phyloP scores from a whole-genome alignment of 2,888 invertebrate species.

The Tetrapedia diversipes region DNA sequence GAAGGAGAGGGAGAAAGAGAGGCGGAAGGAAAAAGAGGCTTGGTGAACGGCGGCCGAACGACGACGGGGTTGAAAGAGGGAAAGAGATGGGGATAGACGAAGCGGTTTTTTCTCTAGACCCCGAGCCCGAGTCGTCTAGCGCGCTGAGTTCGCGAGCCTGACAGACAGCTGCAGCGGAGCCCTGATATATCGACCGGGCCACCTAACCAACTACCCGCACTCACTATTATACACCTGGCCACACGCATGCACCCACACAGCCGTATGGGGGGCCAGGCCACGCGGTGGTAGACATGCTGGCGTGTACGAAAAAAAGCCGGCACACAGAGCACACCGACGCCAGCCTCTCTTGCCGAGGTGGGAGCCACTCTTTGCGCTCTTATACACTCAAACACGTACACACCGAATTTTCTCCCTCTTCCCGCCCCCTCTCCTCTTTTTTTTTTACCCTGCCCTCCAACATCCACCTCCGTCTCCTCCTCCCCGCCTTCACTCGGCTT shows the following conservation, averaged over 20 bases:
- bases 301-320: slow-evolving; percentile 71
- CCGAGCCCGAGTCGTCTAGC: slow-evolving; percentile 78
- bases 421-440: slow-evolving; percentile 36
- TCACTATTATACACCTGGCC: slow-evolving; percentile 75
- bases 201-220: slow-evolving; percentile 77
- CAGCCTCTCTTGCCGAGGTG: slow-evolving; percentile 59
- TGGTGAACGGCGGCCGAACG: slow-evolving; percentile 40
- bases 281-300: slow-evolving; percentile 62
- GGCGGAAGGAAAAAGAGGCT: slow-evolving; percentile 46
- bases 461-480: slow-evolving; percentile 11
- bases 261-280: slow-evolving; percentile 36
- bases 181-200: slow-evolving; percentile 82
- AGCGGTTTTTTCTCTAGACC: slow-evolving; percentile 73
- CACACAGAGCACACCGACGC: slow-evolving; percentile 65
- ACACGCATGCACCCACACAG: slow-evolving; percentile 61
- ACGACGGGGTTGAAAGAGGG: slow-evolving; percentile 24
- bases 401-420: slow-evolving; percentile 59
- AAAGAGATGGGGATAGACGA: slow-evolving; percentile 64
- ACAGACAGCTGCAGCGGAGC: slow-evolving; percentile 82
- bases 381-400: slow-evolving; percentile 54
- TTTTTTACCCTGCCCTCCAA: slow-evolving; percentile 15
- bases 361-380: slow-evolving; percentile 68
- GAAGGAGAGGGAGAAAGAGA: slow-evolving; percentile 46
- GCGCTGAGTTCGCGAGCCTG: slow-evolving; percentile 80
- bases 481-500: neutral